Evolutionary conservation across 2,113 vertebrate species (phyloP).

Genomic region (Rhegmatorhina hoffmannsi): DNA sequence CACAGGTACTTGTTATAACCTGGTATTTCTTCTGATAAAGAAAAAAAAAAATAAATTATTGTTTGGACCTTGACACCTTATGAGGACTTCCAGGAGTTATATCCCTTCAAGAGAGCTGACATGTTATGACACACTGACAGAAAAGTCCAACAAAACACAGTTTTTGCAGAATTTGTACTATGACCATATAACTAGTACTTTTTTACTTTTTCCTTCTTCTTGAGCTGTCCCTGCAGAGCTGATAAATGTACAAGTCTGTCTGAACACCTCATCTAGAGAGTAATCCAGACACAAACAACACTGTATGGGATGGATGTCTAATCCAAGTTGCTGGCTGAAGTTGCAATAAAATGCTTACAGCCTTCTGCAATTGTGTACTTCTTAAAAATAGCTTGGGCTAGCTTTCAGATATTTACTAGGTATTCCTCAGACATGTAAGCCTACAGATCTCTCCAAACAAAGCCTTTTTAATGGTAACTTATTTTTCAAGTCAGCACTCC

Average conservation of each 20-base stretch:
- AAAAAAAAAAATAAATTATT: neutral
- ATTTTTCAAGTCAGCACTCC: neutral
- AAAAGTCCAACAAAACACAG: conserved; percentile 50
- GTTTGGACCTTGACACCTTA: conserved; percentile 51
- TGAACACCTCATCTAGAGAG: conserved; percentile 21
- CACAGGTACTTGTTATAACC: conserved; percentile 35
- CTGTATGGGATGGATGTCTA: neutral
- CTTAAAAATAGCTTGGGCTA: conserved; percentile 12
- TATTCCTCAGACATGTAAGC: neutral
- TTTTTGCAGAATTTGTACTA: conserved; percentile 63
- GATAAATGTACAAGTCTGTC: conserved; percentile 2
- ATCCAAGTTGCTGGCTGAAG: neutral
- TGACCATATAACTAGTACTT: conserved; percentile 27
- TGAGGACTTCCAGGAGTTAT: conserved; percentile 20
- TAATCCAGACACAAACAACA: conserved; percentile 23
- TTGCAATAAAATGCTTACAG: conserved; percentile 20
- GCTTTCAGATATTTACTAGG: neutral
- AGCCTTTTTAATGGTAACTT: neutral
- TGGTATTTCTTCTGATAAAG: conserved; percentile 29
- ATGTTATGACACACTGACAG: conserved; percentile 46
- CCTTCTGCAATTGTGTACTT: neutral
- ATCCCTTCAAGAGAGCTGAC: conserved; percentile 29
- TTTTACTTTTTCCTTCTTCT: conserved; percentile 21
- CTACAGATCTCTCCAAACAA: neutral
- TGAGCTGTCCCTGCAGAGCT: conserved; percentile 29